Conservation (phyloP, 2,113 vertebrate species). For the Pipa parva region DNA sequence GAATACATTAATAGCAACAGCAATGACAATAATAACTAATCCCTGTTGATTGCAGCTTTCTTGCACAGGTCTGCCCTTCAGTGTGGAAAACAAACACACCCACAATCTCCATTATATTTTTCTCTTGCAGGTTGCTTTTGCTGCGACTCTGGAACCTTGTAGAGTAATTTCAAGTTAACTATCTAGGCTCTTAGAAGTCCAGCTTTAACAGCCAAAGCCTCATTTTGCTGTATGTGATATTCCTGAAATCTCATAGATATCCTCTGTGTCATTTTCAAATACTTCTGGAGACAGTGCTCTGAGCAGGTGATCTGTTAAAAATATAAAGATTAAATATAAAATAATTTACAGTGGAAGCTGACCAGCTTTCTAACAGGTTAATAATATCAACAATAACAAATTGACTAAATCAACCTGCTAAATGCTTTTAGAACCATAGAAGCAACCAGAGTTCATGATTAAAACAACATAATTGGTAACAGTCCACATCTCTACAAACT, state of each 20-base stretch:
- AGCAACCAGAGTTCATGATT: no score
- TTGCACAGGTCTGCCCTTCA: neutral
- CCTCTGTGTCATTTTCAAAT: conserved; percentile 97
- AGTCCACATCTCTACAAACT: no score
- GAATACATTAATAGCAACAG: neutral
- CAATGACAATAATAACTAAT: neutral
- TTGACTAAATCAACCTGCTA: no score
- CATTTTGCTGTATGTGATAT: conserved; percentile 98
- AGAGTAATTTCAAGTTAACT: conserved; percentile 37
- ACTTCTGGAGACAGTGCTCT: conserved; percentile 94
- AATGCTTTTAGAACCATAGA: no score
- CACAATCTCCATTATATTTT: neutral
- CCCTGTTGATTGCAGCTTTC: neutral
- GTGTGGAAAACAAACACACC: neutral
- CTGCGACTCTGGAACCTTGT: neutral
- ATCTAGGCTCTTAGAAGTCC: conserved; percentile 83
- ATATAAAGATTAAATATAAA: neutral
- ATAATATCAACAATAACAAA: no score
- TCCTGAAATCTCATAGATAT: conserved; percentile 99
- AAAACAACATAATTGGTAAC: no score
- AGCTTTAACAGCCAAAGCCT: conserved; percentile 92
- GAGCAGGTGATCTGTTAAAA: conserved; percentile 78
- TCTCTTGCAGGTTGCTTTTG: neutral
- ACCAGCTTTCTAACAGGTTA: no score
- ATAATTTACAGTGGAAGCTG: neutral